These are phyloP conservation scores for Ophraella communa DNA, from an alignment of 2,888 invertebrate genomes.

Conservation along the genomic window DNA sequence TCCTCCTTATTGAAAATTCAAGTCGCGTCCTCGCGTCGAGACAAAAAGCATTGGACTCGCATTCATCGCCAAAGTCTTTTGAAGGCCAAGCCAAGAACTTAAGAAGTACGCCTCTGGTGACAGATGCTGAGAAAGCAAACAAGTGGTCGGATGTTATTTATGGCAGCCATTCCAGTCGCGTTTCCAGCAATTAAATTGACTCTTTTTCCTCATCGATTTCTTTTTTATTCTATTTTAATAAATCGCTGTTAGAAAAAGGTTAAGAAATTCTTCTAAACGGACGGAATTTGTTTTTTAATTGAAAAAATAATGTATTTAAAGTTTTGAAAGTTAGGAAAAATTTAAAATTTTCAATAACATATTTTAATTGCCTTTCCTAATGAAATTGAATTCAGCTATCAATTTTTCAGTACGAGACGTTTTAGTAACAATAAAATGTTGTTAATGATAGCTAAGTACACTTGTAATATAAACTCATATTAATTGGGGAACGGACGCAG, in stretches of 20 bases:
- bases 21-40: slow-evolving; percentile 38
- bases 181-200: slow-evolving; percentile 53
- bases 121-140: slow-evolving; percentile 56
- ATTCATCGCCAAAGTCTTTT: slow-evolving; percentile 20
- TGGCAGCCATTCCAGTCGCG: slow-evolving; percentile 52
- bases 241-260: slow-evolving; percentile 22
- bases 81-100: slow-evolving; percentile 9
- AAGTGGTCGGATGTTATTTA: slow-evolving; percentile 59
- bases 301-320: neutral
- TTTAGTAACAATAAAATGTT: neutral
- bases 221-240: slow-evolving; percentile 26
- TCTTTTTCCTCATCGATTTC: slow-evolving; percentile 43
- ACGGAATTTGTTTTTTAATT: slow-evolving; percentile 9
- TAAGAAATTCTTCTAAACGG: slow-evolving; percentile 13
- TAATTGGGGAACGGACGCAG: neutral
- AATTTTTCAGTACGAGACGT: too few relatives aligned
- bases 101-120: slow-evolving; percentile 49
- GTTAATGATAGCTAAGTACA: neutral
- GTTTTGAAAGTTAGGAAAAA: slow-evolving; percentile 1
- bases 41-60: slow-evolving; percentile 42
- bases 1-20: slow-evolving; percentile 48
- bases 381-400: too few relatives aligned
- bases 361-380: too few relatives aligned
- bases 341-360: too few relatives aligned
- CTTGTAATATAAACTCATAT: neutral